Conservation (phyloP, 2,113 vertebrate genomes). For the Toxotes chatareus region DNA sequence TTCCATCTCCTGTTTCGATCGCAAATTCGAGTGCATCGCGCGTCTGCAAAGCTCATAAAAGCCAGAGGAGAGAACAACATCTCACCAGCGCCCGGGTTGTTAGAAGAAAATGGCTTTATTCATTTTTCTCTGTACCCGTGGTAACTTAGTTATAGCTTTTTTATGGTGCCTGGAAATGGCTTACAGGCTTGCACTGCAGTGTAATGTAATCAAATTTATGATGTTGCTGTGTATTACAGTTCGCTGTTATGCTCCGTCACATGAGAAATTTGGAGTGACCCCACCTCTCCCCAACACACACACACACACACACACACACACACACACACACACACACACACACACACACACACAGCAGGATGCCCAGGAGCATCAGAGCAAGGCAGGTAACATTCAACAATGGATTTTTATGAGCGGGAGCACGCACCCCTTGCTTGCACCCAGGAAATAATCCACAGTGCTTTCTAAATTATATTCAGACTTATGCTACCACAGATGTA, state of each 20-base stretch:
- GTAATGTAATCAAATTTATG: slow-evolving; percentile 83
- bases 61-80: slow-evolving; percentile 69
- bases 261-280: slow-evolving; percentile 71
- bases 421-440: slow-evolving; percentile 23
- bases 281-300: not conserved
- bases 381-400: slow-evolving; percentile 51
- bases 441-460: slow-evolving; percentile 42
- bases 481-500: slow-evolving; percentile 46
- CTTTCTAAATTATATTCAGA: slow-evolving; percentile 50
- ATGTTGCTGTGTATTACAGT: slow-evolving; percentile 82
- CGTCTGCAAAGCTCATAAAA: slow-evolving; percentile 72
- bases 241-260: slow-evolving; percentile 77
- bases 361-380: slow-evolving; percentile 44
- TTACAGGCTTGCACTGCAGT: slow-evolving; percentile 74
- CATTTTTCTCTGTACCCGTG: slow-evolving; percentile 77
- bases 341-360: slow-evolving; percentile 24
- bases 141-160: slow-evolving; percentile 82
- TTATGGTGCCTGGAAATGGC: slow-evolving; percentile 80
- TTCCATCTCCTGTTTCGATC: slow-evolving; percentile 49
- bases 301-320: slow-evolving; percentile 15
- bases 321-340: not conserved
- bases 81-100: slow-evolving; percentile 71
- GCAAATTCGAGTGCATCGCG: slow-evolving; percentile 45
- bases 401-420: slow-evolving; percentile 37
- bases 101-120: slow-evolving; percentile 82